Base-by-base conservation (phyloP, 1,140 invertebrate genomes). In the Globodera rostochiensis region DNA sequence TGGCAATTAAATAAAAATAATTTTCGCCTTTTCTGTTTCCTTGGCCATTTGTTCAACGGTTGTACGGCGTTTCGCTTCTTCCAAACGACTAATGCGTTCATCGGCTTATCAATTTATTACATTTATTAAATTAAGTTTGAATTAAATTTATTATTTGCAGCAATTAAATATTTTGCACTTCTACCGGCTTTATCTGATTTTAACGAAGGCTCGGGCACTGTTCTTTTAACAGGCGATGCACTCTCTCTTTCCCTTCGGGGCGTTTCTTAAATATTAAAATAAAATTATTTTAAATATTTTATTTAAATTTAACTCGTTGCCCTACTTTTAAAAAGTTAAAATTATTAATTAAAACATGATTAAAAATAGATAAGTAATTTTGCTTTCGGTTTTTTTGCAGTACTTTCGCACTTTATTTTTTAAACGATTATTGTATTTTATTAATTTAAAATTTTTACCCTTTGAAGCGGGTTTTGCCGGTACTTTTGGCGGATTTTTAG, bases 41-140 rank as follows among this genome's bases (percentile, higher is more conserved):
- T 78, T 78, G 53, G n/a, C 8, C 70, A 78, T 64, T 78, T 78
- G 76, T 67, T 78, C 76, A 3, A 78, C 76, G 13, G 76, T 78
- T 25, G 64, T 46, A 15, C 76, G 66, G 21, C 76, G 76, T 21
- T 77, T 77, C 15, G 46, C 36, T 15, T 77, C 70, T 45, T 78
- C 64, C 66, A 53, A 53, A 47, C 67, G 64, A 8, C 70, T 66
- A 25, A 13, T 78, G 25, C 76, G 66, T 70, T 78, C 50, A 6
- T 67, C 25, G 8, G 25, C 69, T 71, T 15, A 36, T 36, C 21
- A 66, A 3, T 36, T 36, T 36, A 36, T 36, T 36, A 36, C 36
- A 36, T 36, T 36, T 36, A 36, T 36, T 36, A 36, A 0, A 36
- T 36, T 36, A 36, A 36, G 2, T 36, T 36, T 36, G 36, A 66